Evolutionary conservation across 2,888 invertebrate genomes (phyloP).

Genomic region (Corbicula japonica): DNA sequence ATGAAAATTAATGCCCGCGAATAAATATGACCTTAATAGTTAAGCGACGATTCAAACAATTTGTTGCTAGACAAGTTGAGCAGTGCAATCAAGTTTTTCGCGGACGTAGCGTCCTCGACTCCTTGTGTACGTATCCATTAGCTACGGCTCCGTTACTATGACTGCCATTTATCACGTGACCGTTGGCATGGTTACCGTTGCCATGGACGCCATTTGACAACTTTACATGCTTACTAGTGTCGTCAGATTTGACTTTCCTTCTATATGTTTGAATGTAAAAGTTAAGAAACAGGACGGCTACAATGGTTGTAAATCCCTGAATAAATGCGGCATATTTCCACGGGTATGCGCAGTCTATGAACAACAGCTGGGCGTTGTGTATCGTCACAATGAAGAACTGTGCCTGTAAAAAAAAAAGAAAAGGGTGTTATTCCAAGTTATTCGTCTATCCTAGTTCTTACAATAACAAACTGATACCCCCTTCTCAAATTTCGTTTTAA

Average conservation of each 20-base stretch:
- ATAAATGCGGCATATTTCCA: constrained; percentile 53
- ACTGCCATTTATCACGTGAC: neutral
- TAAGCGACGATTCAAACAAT: too few species aligned
- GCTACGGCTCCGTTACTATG: constrained; percentile 4
- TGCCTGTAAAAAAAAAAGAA: constrained; percentile 49
- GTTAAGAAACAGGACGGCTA: constrained; percentile 59
- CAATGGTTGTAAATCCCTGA: constrained; percentile 48
- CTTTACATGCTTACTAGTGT: neutral
- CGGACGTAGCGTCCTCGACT: neutral
- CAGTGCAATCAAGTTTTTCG: neutral
- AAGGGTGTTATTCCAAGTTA: neutral
- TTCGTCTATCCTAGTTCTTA: too few species aligned
- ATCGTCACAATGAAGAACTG: constrained; percentile 65
- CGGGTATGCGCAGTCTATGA: constrained; percentile 49
- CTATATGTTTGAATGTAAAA: constrained; percentile 62
- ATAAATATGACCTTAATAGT: too few species aligned
- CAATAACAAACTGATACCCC: too few species aligned
- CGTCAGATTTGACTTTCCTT: neutral
- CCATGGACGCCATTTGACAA: neutral
- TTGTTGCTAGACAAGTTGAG: too few species aligned
- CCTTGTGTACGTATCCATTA: constrained; percentile 2
- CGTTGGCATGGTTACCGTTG: constrained; percentile 12
- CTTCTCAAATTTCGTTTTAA: too few species aligned
- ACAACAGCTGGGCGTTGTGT: constrained; percentile 59
- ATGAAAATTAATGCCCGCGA: too few species aligned